phyloP scores from a whole-genome alignment of 2,888 invertebrate species.

The Cistogaster globosa region DNA sequence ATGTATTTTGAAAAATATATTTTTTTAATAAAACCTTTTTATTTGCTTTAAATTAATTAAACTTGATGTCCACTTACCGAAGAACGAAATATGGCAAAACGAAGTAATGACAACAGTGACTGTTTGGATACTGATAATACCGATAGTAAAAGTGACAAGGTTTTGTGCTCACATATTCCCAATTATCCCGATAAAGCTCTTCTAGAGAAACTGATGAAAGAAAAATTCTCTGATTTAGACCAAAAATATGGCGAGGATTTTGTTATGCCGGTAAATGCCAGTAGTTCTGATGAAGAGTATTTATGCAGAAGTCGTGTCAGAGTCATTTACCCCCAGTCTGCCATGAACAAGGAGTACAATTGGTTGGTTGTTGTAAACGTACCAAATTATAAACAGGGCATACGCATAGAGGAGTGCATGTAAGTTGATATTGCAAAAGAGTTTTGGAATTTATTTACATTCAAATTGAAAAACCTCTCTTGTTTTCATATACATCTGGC shows the following conservation, averaged over 20 bases:
- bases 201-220: conserved; percentile 77
- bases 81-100: conserved; percentile 2
- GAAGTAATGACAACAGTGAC: conserved; percentile 11
- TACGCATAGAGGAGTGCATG: conserved; percentile 89
- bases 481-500: conserved; percentile 42
- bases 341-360: conserved; percentile 85
- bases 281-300: conserved; percentile 80
- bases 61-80: not conserved
- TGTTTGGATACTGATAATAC: conserved; percentile 73
- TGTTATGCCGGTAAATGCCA: conserved; percentile 83
- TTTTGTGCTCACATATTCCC: conserved; percentile 83
- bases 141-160: conserved; percentile 76
- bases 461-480: not conserved
- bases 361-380: conserved; percentile 90
- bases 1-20: too few species aligned
- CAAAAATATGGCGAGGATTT: conserved; percentile 80
- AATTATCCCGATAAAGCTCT: conserved; percentile 82
- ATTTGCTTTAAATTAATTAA: too few species aligned
- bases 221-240: conserved; percentile 75
- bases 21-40: too few species aligned
- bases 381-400: conserved; percentile 87
- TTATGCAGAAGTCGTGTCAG: conserved; percentile 83
- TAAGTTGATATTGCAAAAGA: conserved; percentile 83
- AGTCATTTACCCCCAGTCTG: conserved; percentile 86
- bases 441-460: not conserved